phyloP scores from a whole-genome alignment of 2,113 vertebrate species.

The Isurus oxyrinchus region DNA sequence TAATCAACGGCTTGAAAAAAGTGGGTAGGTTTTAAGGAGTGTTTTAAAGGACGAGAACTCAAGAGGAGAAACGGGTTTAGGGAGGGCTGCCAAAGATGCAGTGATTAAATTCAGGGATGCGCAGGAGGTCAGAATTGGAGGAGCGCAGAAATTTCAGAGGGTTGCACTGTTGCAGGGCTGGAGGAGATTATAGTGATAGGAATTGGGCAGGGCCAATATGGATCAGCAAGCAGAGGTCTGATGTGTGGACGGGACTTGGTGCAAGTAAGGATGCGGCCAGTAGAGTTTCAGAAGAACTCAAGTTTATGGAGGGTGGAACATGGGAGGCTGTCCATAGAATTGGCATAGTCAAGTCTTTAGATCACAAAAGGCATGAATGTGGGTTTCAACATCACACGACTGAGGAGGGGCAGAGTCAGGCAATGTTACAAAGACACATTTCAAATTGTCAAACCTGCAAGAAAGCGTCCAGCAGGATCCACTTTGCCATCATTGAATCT shows the following conservation, averaged over 20 bases:
- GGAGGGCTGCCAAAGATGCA: background rate
- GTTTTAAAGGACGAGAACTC: no score
- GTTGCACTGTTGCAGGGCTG: background rate
- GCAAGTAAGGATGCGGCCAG: no score
- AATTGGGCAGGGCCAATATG: background rate
- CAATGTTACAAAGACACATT: background rate
- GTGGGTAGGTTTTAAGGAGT: background rate
- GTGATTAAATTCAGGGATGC: background rate
- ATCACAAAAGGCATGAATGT: background rate
- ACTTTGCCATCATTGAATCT: slow-evolving; percentile 83
- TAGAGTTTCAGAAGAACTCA: background rate
- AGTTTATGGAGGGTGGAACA: background rate
- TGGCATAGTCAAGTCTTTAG: background rate
- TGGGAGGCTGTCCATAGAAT: background rate
- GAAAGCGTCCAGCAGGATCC: slow-evolving; percentile 74
- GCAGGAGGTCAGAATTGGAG: background rate
- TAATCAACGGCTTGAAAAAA: background rate
- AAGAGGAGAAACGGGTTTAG: background rate
- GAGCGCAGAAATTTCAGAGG: background rate
- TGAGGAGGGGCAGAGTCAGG: background rate
- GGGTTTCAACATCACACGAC: background rate
- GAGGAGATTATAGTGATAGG: background rate
- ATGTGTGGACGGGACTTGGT: background rate
- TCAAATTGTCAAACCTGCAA: slow-evolving; percentile 60
- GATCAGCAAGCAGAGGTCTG: background rate